A percentile compares a stretch with the other conserved stretches of the same genome.
Conservation (phyloP, 2,797 vertebrate species). For the Psittacula echo region DNA sequence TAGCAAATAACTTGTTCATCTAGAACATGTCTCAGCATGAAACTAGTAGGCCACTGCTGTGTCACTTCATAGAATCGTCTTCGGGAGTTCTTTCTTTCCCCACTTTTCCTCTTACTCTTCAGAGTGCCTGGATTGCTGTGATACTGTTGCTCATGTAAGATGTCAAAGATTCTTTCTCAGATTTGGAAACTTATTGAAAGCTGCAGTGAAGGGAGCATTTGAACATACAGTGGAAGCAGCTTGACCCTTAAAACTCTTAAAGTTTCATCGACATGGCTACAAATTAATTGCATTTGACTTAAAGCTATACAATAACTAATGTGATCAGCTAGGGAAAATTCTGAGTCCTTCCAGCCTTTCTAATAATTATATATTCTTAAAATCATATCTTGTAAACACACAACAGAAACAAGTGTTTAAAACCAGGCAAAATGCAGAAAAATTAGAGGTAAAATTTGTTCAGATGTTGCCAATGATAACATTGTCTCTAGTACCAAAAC, state of each 20-base stretch:
- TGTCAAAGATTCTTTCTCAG: neutral
- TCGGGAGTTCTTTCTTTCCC: neutral
- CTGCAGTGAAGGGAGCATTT: neutral
- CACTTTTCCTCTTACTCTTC: neutral
- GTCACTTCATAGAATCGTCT: neutral
- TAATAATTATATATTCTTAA: slow-evolving; percentile 25
- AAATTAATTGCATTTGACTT: slow-evolving; percentile 58
- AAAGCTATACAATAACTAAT: slow-evolving; percentile 12
- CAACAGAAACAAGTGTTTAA: slow-evolving; percentile 47
- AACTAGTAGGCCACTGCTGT: neutral
- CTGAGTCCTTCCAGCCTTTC: slow-evolving; percentile 10
- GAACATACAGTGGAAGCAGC: neutral
- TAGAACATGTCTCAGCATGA: neutral
- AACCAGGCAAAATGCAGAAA: slow-evolving; percentile 15
- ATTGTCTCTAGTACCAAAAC: neutral
- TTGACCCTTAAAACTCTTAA: slow-evolving; percentile 6
- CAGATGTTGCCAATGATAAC: neutral
- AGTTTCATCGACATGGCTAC: slow-evolving; percentile 9
- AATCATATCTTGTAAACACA: slow-evolving; percentile 17
- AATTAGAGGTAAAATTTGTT: slow-evolving; percentile 2
- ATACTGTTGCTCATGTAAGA: neutral
- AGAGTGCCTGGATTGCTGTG: neutral
- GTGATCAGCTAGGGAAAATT: neutral
- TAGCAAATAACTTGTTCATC: neutral
- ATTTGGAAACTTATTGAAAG: neutral